Base-by-base conservation (phyloP, 37 sponge, comb jelly and placozoan genomes). In the Beroe forskalii region DNA sequence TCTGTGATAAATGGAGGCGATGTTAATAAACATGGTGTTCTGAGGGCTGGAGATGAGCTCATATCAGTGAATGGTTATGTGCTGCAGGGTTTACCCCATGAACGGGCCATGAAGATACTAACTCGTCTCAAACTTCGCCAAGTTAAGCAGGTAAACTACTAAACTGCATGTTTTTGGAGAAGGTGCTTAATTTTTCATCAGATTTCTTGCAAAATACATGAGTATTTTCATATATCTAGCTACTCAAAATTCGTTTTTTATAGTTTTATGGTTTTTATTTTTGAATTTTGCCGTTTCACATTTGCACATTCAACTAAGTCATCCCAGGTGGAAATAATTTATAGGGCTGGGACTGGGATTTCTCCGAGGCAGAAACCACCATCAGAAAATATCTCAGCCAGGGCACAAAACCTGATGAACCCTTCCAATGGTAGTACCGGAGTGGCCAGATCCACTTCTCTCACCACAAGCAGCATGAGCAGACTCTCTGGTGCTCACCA, bases 11-110 rank as follows among this genome's bases (percentile, higher is more conserved):
- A 90, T 61, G 95, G 95, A 37, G 90, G 93, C 66, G 95, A 94
- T 92, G 94, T 93, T 22, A 89, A 90, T n/a, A 93, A 92, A 67
- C 94, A 95, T 83, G 92, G 93, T 0, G 64, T 39, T 0, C 61
- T 95, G 60, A 60, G 62, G 67, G 37, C 90, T 23, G 95, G 95
- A 30, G 95, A 95, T 36, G 40, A 90, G 36, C 89, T 95, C 1
- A 48, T 95, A 20, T 76, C 94, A n/a, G 90, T 95, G 8, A 95
- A 95, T 80, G 95, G 92, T 27, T 92, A 94, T 41, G 43, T 90
- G 0, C 90, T 93, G 44, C 67, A 43, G 19, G 90, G 90, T 6
- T 3, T 94, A 23, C 89, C 93, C 2, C 80, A 89, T 28, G 94
- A 94, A 62, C 83, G 91, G 23, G 94, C 94, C 6, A 92, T 93